Evolutionary conservation across 2,113 vertebrate species (phyloP), one percentile per base, ranked within the genome.

Genomic region (Triplophysa rosa): DNA sequence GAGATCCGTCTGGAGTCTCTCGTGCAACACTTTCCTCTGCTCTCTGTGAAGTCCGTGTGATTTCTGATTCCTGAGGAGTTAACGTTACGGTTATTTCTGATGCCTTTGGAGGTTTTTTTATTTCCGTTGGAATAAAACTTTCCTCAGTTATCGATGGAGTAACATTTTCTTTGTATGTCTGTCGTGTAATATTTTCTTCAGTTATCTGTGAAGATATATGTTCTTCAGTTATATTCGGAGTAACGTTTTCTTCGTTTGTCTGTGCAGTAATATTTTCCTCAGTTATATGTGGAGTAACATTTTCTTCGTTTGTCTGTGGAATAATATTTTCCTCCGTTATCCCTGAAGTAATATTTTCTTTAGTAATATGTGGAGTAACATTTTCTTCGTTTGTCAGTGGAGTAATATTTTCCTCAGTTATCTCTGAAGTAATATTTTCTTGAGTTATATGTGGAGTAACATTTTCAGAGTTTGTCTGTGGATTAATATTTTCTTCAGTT

Each of bases 201-300:
- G 14, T 10, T 0, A 1, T 64, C 14, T 64, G 12, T n/a, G 26
- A 29, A 29, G 26, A 29, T n/a, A n/a, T n/a, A n/a, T 29, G 26
- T 29, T 29, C 26, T 29, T 29, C 26, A 3, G 26, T 29, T 29
- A 29, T 3, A 29, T 29, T 1, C 0, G 64, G 0, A 26, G 1
- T 0, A 26, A 12, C 24, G 13, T 1, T 21, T 0, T n/a, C 19
- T 1, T n/a, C n/a, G n/a, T n/a, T n/a, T n/a, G n/a, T n/a, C n/a
- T n/a, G n/a, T n/a, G n/a, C n/a, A n/a, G n/a, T n/a, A n/a, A n/a
- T n/a, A n/a, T n/a, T n/a, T n/a, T n/a, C n/a, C n/a, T 66, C 33
- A 6, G 10, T 21, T 1, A 1, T 24, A 0, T 45, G 65, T 3
- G 40, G 19, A 45, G 17, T 0, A 23, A 1, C 2, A 66, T 0